Evolutionary conservation across 2,888 invertebrate genomes (phyloP).

Genomic region (Stenoptilia bipunctidactyla): DNA sequence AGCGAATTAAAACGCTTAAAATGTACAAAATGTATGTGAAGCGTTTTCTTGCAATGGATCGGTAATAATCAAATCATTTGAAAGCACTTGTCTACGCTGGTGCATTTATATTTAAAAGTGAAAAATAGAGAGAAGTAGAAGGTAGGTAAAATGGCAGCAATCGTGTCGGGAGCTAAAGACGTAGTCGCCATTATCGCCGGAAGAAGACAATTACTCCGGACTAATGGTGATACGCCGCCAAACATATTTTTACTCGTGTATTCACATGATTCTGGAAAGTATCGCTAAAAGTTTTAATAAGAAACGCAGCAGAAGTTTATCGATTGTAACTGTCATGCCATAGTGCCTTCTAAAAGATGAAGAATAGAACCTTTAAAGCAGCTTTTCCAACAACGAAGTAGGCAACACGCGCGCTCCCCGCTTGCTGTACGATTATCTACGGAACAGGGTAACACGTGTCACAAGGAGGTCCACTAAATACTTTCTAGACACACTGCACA

Average conservation of each 20-base stretch:
- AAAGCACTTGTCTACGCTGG: conserved; percentile 65
- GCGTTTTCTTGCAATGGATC: conserved; percentile 52
- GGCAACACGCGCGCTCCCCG: conserved; percentile 67
- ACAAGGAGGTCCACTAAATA: conserved; percentile 37
- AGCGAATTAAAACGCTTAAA: conserved; percentile 46
- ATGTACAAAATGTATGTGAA: conserved; percentile 33
- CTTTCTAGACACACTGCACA: conserved; percentile 4
- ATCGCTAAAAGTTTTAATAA: conserved; percentile 63
- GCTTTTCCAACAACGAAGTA: conserved; percentile 70
- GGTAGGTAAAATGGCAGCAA: conserved; percentile 58
- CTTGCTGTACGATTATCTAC: conserved; percentile 65
- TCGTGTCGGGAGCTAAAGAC: conserved; percentile 62
- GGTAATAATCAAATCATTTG: conserved; percentile 36
- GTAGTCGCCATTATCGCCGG: conserved; percentile 56
- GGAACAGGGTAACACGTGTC: conserved; percentile 67
- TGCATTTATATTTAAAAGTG: conserved; percentile 61
- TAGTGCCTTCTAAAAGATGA: conserved; percentile 70
- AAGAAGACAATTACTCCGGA: conserved; percentile 43
- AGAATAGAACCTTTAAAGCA: conserved; percentile 69
- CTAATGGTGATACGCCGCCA: conserved; percentile 44
- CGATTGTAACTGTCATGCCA: conserved; percentile 70
- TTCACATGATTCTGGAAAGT: conserved; percentile 62
- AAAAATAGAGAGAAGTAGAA: conserved; percentile 63
- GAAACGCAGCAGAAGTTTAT: conserved; percentile 69
- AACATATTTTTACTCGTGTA: conserved; percentile 55